phyloP scores from a whole-genome alignment of 2,113 vertebrate genomes.

The Micromys minutus region DNA sequence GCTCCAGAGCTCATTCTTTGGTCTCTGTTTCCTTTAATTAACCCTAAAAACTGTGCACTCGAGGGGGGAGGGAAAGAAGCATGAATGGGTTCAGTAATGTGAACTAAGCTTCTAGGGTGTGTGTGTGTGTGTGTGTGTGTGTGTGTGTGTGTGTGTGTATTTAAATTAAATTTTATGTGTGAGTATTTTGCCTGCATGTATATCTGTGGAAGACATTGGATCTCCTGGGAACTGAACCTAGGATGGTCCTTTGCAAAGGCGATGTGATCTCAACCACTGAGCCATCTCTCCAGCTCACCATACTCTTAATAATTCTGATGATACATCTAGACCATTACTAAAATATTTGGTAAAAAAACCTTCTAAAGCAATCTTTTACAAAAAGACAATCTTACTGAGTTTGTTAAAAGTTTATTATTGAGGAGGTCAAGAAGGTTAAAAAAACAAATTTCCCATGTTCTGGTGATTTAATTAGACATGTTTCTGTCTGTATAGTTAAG shows the following conservation, averaged over 20 bases:
- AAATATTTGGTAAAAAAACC: constrained; percentile 93
- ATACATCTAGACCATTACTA: constrained; percentile 91
- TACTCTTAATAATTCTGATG: constrained; percentile 92
- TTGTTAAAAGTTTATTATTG: constrained; percentile 93
- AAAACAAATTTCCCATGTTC: constrained; percentile 89
- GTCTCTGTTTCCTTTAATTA: not conserved
- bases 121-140: not conserved
- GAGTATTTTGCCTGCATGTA: not conserved
- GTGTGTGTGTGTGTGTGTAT: not conserved
- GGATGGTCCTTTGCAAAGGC: not conserved
- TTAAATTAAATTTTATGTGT: not conserved
- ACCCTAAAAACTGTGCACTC: not conserved
- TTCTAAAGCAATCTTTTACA: constrained; percentile 89
- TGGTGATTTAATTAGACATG: constrained; percentile 94
- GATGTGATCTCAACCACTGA: not conserved
- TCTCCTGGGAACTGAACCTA: not conserved
- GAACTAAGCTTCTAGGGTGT: not conserved
- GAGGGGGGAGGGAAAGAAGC: no score
- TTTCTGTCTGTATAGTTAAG: constrained; percentile 93
- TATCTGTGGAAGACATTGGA: not conserved
- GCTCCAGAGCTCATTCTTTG: not conserved
- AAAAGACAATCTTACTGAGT: constrained; percentile 92
- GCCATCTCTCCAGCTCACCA: not conserved
- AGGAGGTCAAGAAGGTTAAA: constrained; percentile 90
- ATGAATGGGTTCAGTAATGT: no score